Percentiles rank a stretch among this genome's conserved stretches.
phyloP scores from a whole-genome alignment of 2,113 vertebrate species.

The Gymnorhina tibicen region DNA sequence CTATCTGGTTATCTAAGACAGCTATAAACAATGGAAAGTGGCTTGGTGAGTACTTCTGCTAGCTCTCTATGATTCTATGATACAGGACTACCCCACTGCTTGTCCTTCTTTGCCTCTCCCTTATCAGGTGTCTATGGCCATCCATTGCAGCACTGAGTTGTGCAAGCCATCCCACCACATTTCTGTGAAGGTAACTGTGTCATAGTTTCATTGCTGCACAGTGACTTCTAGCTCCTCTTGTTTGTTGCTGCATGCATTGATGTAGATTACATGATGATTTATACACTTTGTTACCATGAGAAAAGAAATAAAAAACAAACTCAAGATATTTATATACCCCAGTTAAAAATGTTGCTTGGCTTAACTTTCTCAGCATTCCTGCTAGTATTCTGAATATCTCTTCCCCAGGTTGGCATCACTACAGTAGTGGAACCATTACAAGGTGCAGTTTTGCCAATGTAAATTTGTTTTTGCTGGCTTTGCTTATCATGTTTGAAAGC shows the following conservation, averaged over 20 bases:
- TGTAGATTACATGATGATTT: not conserved
- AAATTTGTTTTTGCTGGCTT: slow-evolving; percentile 31
- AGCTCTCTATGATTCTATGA: not conserved
- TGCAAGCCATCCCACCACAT: not conserved
- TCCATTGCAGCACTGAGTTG: no score
- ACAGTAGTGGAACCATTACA: not conserved
- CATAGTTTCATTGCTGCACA: not conserved
- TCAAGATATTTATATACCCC: not conserved
- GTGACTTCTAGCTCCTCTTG: not conserved
- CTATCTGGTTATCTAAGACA: not conserved
- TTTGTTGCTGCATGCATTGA: not conserved
- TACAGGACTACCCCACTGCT: accelerated
- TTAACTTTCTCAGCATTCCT: not conserved
- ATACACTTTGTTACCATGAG: not conserved
- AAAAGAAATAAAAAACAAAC: not conserved
- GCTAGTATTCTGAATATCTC: not conserved
- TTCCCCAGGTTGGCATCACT: not conserved
- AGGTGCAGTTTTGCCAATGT: not conserved
- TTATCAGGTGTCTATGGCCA: not conserved
- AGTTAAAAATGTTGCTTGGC: not conserved
- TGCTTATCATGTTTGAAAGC: not conserved
- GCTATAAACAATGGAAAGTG: not conserved
- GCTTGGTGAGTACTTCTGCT: not conserved
- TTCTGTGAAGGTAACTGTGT: not conserved
- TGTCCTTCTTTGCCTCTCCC: not conserved